Base-by-base conservation (phyloP, 2,113 vertebrate genomes). In the Austrofundulus limnaeus region DNA sequence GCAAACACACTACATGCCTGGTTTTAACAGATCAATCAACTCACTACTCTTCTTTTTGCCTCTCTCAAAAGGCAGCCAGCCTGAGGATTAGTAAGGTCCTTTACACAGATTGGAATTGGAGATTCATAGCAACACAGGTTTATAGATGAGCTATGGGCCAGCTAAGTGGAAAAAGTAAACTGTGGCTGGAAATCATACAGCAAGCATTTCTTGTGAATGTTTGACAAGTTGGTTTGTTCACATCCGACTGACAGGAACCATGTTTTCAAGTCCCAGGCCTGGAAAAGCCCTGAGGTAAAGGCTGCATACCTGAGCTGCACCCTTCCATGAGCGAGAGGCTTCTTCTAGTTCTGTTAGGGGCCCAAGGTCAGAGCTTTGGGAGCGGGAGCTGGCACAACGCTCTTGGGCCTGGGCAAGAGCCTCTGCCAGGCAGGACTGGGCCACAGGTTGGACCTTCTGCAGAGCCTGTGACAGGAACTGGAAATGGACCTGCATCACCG, bases 401-500 rank as follows among this genome's bases (percentile, higher is more conserved):
- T 98, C 97, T 70, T 98, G 96, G 54, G 94, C 92, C 61, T 96
- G 92, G 2, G 93, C 95, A 23, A 93, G 90, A 23, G 91, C 92
- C 80, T 98, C 96, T 0, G 95, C 93, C 88, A 99, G 94, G 82
- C 96, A 98, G 12, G 95, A 95, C 87, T 98, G 96, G 11, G 95
- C 95, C 86, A 98, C 95, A 0, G 97, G 97, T 85, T 99, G 96
- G 51, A 98, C 95, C 65, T 98, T 98, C 91, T 99, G 97, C 85
- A 98, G 66, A 1, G 96, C 96, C 52, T 98, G 97, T 1, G 97
- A 98, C 66, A 99, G 88, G 91, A 99, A 99, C 92, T 99, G 97
- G 85, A 99, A 98, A 85, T 99, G 97, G 81, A 99, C 97, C 90
- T 99, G 97, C 94, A 99, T 94, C 90, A 98, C 97, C 0, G 96